These are phyloP conservation scores for Hydroisotoma schaefferi DNA, from an alignment of 2,888 invertebrate species.

Conservation along the genomic window DNA sequence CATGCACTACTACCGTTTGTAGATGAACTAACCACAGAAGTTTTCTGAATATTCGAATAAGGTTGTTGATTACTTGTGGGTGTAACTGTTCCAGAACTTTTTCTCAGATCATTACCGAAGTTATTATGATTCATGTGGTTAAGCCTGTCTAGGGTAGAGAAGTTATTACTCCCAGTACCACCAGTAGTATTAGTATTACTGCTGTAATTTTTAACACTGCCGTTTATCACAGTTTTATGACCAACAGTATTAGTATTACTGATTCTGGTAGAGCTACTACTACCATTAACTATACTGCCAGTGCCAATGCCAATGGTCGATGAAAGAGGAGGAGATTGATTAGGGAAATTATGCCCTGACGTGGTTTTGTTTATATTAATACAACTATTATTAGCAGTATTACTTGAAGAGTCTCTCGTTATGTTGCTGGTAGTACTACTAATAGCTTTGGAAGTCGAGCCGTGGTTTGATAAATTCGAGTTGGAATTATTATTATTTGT, in stretches of 20 bases:
- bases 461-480: background rate
- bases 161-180: background rate
- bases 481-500: background rate
- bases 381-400: background rate
- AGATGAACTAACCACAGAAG: background rate
- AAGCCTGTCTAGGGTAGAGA: background rate
- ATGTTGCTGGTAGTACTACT: background rate
- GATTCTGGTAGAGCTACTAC: too few species aligned
- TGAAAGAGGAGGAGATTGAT: background rate
- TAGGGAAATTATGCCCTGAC: too few species aligned
- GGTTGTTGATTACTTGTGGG: conserved; percentile 5
- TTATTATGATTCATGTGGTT: background rate
- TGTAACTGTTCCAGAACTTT: background rate
- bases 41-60: background rate
- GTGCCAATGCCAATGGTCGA: background rate
- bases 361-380: conserved; percentile 4
- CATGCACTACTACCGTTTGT: background rate
- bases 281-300: background rate
- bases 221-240: too few species aligned
- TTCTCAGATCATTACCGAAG: too few species aligned
- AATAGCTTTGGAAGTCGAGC: background rate
- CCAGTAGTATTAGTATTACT: too few species aligned
- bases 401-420: background rate
- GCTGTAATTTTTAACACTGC: too few species aligned
- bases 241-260: background rate